A percentile compares a stretch with the other conserved stretches of the same genome.
Conservation (phyloP, 2,113 vertebrate species). For the Dasyornis broadbenti region DNA sequence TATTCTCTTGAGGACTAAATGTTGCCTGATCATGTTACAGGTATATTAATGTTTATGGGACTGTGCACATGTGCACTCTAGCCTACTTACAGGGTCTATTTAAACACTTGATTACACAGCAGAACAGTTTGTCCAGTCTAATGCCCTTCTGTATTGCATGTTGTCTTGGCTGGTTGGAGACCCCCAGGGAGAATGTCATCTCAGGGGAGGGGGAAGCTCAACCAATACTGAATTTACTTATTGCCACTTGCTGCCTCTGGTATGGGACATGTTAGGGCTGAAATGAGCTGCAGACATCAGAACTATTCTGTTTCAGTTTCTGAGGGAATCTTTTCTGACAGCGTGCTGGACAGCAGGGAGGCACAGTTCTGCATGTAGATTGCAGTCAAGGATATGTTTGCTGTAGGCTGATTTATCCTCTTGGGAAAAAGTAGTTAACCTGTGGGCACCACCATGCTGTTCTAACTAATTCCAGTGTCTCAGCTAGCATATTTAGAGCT, state of each 20-base stretch:
- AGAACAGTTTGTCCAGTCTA: background rate
- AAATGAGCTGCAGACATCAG: background rate
- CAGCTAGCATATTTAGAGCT: background rate
- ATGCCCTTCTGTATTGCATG: background rate
- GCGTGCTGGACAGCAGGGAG: background rate
- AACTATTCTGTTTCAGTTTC: background rate
- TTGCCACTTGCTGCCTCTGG: background rate
- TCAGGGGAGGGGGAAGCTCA: background rate
- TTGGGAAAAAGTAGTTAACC: background rate
- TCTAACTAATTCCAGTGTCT: background rate
- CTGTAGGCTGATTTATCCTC: conserved; percentile 4
- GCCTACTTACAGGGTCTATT: background rate
- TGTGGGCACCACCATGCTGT: background rate
- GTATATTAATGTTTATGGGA: background rate
- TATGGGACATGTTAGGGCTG: background rate
- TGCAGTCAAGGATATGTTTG: background rate
- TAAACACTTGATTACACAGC: conserved; percentile 2
- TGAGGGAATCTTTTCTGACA: conserved; percentile 3
- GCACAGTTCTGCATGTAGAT: background rate
- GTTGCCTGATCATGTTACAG: background rate
- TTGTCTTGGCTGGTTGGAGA: conserved; percentile 5
- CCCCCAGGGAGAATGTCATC: background rate
- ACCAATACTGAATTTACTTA: background rate
- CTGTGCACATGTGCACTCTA: background rate
- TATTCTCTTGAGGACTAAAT: background rate